Conservation (phyloP, 2,797 vertebrate genomes). For the Todus mexicanus region DNA sequence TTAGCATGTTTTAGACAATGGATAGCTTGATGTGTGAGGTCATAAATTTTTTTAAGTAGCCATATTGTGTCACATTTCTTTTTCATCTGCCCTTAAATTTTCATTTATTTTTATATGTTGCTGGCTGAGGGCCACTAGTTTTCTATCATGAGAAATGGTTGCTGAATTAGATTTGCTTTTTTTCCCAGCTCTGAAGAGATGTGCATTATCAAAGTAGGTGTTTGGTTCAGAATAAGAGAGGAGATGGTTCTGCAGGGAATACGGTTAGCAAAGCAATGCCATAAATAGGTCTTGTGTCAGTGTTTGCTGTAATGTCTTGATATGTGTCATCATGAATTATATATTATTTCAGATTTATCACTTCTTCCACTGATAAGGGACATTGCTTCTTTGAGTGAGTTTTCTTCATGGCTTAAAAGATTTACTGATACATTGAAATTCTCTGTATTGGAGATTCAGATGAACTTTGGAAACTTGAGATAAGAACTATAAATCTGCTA, state of each 20-base stretch:
- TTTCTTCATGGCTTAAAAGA: constrained; percentile 73
- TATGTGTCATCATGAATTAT: constrained; percentile 77
- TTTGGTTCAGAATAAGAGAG: constrained; percentile 61
- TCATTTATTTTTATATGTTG: constrained; percentile 64
- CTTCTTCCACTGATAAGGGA: constrained; percentile 67
- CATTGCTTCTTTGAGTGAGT: constrained; percentile 64
- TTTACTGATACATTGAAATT: constrained; percentile 74
- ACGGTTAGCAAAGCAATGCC: constrained; percentile 56
- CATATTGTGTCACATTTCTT: constrained; percentile 33
- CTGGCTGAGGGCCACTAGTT: constrained; percentile 45
- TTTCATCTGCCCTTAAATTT: constrained; percentile 58
- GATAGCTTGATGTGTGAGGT: constrained; percentile 29
- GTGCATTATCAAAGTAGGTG: constrained; percentile 60
- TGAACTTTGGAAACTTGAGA: constrained; percentile 72
- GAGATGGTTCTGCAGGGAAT: constrained; percentile 63
- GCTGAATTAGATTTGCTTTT: constrained; percentile 53
- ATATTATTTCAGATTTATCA: constrained; percentile 77
- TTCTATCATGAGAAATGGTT: constrained; percentile 61
- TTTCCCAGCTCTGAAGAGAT: neutral
- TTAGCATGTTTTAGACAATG: constrained; percentile 61
- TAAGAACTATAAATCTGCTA: constrained; percentile 71
- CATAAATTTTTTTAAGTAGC: constrained; percentile 65
- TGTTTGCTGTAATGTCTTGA: constrained; percentile 72
- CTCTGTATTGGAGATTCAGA: constrained; percentile 65
- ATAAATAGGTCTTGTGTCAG: constrained; percentile 70